These are phyloP conservation scores for Neoascia interrupta DNA, from an alignment of 2,888 invertebrate genomes.

Conservation along the genomic window DNA sequence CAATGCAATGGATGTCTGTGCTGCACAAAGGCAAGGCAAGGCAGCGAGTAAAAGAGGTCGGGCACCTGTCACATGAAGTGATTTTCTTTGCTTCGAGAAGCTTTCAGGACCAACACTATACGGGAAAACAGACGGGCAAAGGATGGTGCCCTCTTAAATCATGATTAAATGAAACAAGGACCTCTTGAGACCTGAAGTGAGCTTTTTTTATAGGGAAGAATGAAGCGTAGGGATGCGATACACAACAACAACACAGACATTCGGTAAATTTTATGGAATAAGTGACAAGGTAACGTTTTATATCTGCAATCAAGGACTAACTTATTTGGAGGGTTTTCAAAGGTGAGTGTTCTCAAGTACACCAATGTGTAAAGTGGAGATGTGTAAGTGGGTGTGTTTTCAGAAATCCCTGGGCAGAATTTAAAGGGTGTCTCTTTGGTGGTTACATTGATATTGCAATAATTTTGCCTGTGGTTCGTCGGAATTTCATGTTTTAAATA, in stretches of 20 bases:
- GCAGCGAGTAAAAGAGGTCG: conserved; percentile 29
- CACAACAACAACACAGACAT: no score
- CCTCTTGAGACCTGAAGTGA: conserved; percentile 49
- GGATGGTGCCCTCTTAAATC: conserved; percentile 37
- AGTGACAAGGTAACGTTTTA: conserved; percentile 51
- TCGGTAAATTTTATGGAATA: conserved; percentile 52
- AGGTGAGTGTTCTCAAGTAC: no score
- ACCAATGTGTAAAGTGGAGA: no score
- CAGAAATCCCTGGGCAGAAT: no score
- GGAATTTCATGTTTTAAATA: no score
- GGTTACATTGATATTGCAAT: no score
- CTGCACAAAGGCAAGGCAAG: conserved; percentile 9
- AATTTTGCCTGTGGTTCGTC: no score
- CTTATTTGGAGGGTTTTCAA: no score
- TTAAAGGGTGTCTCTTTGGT: no score
- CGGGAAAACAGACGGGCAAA: background rate
- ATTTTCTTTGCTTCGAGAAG: conserved; percentile 51
- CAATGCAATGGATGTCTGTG: conserved; percentile 4
- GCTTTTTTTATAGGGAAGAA: conserved; percentile 33
- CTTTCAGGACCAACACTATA: conserved; percentile 27
- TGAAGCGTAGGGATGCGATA: conserved; percentile 30
- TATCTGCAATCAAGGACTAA: conserved; percentile 24
- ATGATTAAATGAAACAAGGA: conserved; percentile 60
- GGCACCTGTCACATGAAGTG: conserved; percentile 58
- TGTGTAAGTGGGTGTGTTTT: no score